Base-by-base conservation (phyloP, 2,888 invertebrate species). In the Machimus atricapillus region DNA sequence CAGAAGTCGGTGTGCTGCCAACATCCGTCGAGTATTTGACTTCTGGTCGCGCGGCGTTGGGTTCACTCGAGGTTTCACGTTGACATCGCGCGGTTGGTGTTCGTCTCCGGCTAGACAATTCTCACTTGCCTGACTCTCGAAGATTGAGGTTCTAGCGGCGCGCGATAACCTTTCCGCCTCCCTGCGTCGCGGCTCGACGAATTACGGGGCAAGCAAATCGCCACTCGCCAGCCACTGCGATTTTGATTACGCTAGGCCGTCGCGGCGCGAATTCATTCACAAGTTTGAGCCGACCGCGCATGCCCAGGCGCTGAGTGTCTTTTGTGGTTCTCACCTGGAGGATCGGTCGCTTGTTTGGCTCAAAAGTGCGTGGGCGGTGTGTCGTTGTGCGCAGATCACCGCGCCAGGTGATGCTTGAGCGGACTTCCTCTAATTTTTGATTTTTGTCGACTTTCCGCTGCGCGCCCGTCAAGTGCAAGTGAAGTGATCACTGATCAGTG, bases 51-150 rank as follows among this genome's bases (percentile, higher is more conserved):
- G 40, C 43, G 9, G 78, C 19, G 78, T 40, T 43, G 52, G 8
- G 52, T 56, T 81, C 81, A 81, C 52, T 81, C 23, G 81, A 81
- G 81, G 23, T 52, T 56, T 52, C 23, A 27, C 81, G 81, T 81
- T 78, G 27, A 52, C 14, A 27, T n/a, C 52, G 81, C 56, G 27
- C 56, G 81, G 81, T 81, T 81, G 19, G 46, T 56, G 81, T 31
- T 34, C 81, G 27, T 7, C 34, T 81, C 14, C 56, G 56, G n/a
- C 16, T 16, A 76, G 34, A 76, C 76, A 12, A 14, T 1, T 40
- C 14, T 76, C n/a, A 76, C n/a, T 76, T 34, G 76, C n/a, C 40
- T 19, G n/a, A n/a, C 16, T 76, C 76, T 19, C 8, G 52, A 52
- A 52, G n/a, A 52, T 52, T 7, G 52, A 19, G 37, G 7, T 76